Base-by-base conservation (phyloP, 2,113 vertebrate genomes). In the Notothenia rossii region DNA sequence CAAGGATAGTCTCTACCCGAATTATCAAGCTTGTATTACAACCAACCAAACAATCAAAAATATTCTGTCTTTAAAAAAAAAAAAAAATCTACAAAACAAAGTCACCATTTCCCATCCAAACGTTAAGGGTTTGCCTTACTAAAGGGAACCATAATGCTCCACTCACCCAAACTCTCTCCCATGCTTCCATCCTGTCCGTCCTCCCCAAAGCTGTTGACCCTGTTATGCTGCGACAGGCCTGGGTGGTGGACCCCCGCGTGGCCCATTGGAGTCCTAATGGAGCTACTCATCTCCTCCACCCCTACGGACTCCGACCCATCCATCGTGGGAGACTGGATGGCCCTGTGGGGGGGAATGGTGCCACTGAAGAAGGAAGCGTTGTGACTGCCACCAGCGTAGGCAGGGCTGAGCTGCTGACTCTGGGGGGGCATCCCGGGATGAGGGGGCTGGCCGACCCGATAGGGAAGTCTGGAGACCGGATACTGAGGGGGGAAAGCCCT, bases 131-230 rank as follows among this genome's bases (percentile, higher is more conserved):
- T 20, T 46, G 11, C 13, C 56, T 9, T 18, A 25, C 1, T 3
- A 1, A n/a, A 69, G 9, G 18, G 17, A 54, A 9, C 10, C 1
- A 17, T 33, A 5, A 13, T 65, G 22, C 46, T 72, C 25, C 6
- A 95, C 97, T 93, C 92, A 99, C 98, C 98, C 82, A 98, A 88
- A 82, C 96, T 90, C 58, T 99, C 98, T 78, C 94, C 96, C 79
- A 97, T 51, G 77, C 93, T 91, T 61, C 96, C 91, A 86, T 96
- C 97, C 15, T 96, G 92, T 75, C 93, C 96, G 48, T 98, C 97
- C 77, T 99, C 98, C 65, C 96, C 94, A 88, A 98, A 99, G 94
- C 92, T 98, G 93, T 94, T 97, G 93, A 97, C 94, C 43, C 94
- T 91, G 86, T 90, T 91, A 69, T 93, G 93, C 86, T 97, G 97